Base-by-base conservation (phyloP, 92 coral and sea anemone species). In the Chrysogorgia sp. region DNA sequence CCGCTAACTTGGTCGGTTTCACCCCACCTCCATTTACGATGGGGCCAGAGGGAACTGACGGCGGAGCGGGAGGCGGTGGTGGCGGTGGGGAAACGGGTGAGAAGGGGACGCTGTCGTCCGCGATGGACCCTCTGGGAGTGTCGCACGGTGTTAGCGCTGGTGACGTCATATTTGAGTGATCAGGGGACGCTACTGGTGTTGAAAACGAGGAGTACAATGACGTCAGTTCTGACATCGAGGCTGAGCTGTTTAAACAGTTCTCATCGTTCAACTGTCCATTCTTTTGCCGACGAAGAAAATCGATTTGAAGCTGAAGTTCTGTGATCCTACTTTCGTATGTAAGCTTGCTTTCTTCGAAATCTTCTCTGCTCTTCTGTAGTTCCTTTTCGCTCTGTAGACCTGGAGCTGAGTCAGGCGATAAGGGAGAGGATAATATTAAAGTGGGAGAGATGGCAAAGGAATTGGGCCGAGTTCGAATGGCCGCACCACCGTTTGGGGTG, bases 1-100 rank as follows among this genome's bases (percentile, higher is more conserved):
- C 84, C 48, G 82, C 91, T 1, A 84, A 67, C 66, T 96, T 96
- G 55, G 76, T 89, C 26, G 97, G 99, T 79, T 90, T 83, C n/a
- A 63, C 88, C 10, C 67, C 43, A n/a, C 85, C 74, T 34, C 75
- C 85, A 6, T 70, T 50, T 31, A 81, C 90, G 22, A 83, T 82
- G 23, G 94, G 93, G 43, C 92, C 94, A 21, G 93, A 85, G 22
- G 90, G 90, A 5, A 67, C 67, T 20, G 59, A 35, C 43, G 74
- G 72, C 7, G 80, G 86, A 33, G 85, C 85, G 12, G 86, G 86
- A 25, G 86, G 86, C 4, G 86, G 86, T 26, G 86, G 86, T 1
- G 86, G 86, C 33, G 85, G 74, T 1, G 86, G 86, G 3, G 85
- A 67, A 47, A 10, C 55, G 48, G 79, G 79, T 5, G 79, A 52